These are phyloP conservation scores for Venustoraphidia nigricollis DNA, from an alignment of 2,888 invertebrate species.

Conservation along the genomic window DNA sequence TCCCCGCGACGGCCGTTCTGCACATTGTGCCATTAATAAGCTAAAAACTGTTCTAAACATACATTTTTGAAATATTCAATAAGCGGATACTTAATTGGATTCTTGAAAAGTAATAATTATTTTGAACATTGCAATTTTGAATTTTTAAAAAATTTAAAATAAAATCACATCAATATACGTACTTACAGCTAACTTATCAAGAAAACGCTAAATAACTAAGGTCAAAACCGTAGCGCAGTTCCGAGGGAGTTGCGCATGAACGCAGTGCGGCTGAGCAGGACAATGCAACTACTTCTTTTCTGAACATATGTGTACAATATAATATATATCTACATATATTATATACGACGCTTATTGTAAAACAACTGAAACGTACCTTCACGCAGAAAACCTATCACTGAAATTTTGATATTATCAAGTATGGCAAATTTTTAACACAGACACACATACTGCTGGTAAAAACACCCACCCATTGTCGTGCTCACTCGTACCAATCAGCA, in stretches of 20 bases:
- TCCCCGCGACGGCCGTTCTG: no score
- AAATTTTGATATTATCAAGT: no score
- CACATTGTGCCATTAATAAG: no score
- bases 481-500: slow-evolving; percentile 25
- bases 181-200: slow-evolving; percentile 8
- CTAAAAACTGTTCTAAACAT: background rate
- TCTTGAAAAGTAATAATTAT: background rate
- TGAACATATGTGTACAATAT: no score
- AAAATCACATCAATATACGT: slow-evolving; percentile 12
- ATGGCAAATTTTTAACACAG: no score
- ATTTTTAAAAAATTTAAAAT: slow-evolving; percentile 2
- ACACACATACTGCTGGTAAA: background rate
- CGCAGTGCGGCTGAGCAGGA: slow-evolving; percentile 30
- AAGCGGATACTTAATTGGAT: background rate
- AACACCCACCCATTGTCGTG: slow-evolving; percentile 27
- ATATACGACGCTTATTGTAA: background rate
- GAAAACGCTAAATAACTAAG: slow-evolving; percentile 10
- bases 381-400: no score
- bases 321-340: no score
- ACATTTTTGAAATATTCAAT: background rate
- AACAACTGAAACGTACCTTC: no score
- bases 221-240: slow-evolving; percentile 6
- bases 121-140: slow-evolving; percentile 4
- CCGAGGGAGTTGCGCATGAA: background rate
- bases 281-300: no score